Evolutionary conservation across 2,888 invertebrate genomes (phyloP).

Genomic region (Philhelius pedissequus): DNA sequence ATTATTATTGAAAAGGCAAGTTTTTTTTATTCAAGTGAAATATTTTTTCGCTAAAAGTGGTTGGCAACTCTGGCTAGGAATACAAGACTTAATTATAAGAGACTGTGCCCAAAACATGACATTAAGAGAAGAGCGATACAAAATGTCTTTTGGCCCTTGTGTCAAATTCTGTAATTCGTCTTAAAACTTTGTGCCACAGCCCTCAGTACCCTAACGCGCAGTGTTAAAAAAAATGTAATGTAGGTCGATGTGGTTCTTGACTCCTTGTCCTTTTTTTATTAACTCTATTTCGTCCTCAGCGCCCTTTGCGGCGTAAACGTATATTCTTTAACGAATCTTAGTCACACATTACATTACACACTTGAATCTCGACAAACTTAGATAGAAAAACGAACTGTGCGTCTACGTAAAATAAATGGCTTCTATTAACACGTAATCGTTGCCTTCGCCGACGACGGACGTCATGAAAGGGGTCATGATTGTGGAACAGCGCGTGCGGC

Average conservation of each 20-base stretch:
- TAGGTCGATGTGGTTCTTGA: neutral
- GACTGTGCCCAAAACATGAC: no score
- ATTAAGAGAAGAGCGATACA: no score
- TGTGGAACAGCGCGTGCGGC: no score
- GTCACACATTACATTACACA: neutral
- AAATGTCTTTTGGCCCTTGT: no score
- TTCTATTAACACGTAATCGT: constrained; percentile 62
- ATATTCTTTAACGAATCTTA: neutral
- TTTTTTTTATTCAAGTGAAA: no score
- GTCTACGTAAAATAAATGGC: constrained; percentile 41
- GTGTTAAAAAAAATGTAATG: neutral
- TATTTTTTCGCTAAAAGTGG: no score
- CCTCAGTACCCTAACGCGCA: neutral
- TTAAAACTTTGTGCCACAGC: no score
- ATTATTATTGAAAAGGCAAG: no score
- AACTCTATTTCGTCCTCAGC: neutral
- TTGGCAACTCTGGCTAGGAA: no score
- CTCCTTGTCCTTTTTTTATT: constrained; percentile 37
- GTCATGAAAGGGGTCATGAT: constrained; percentile 1
- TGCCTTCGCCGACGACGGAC: constrained; percentile 10
- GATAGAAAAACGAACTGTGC: constrained; percentile 9
- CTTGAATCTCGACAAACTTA: neutral
- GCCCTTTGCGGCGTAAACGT: neutral
- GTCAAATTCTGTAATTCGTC: no score
- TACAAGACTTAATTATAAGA: no score